Percentiles rank a stretch among this genome's conserved stretches.
phyloP scores from a whole-genome alignment of 2,113 vertebrate species.

The Scomber japonicus region DNA sequence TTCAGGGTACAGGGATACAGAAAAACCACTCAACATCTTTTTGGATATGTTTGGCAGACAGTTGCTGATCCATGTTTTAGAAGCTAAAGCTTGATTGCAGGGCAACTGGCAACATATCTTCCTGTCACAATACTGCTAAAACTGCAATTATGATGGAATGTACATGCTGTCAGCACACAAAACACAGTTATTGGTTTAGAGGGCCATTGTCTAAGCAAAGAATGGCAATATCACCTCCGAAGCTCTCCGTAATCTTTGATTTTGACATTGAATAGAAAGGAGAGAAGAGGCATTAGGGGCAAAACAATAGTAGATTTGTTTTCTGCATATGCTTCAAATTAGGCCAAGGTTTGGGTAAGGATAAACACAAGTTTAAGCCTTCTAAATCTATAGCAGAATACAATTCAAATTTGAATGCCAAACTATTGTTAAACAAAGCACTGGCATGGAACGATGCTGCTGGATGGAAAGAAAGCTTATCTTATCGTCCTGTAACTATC shows the following conservation, averaged over 20 bases:
- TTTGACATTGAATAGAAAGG: conserved; percentile 77
- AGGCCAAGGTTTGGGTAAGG: conserved; percentile 80
- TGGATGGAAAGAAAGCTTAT: conserved; percentile 75
- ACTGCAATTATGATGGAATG: conserved; percentile 71
- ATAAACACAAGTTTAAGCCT: conserved; percentile 81
- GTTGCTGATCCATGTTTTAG: conserved; percentile 65
- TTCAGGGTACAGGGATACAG: conserved; percentile 31
- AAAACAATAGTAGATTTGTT: conserved; percentile 83
- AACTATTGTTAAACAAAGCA: conserved; percentile 72
- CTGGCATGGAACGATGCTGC: conserved; percentile 59
- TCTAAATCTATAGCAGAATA: conserved; percentile 67
- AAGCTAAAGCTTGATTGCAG: conserved; percentile 59
- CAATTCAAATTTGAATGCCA: conserved; percentile 73
- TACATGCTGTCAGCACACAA: conserved; percentile 73
- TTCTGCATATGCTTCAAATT: conserved; percentile 76
- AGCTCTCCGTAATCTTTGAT: conserved; percentile 82
- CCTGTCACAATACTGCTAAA: conserved; percentile 66
- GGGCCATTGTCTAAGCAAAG: conserved; percentile 74
- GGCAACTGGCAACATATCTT: conserved; percentile 59
- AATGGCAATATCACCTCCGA: conserved; percentile 78
- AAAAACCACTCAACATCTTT: conserved; percentile 40
- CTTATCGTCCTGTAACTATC: conserved; percentile 71
- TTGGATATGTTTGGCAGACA: conserved; percentile 49
- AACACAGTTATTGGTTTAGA: conserved; percentile 77
- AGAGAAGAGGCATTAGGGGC: conserved; percentile 72